Percentiles rank a stretch among this genome's conserved stretches.
phyloP scores from a whole-genome alignment of 1,140 invertebrate genomes.

The Agraylea sexmaculata region DNA sequence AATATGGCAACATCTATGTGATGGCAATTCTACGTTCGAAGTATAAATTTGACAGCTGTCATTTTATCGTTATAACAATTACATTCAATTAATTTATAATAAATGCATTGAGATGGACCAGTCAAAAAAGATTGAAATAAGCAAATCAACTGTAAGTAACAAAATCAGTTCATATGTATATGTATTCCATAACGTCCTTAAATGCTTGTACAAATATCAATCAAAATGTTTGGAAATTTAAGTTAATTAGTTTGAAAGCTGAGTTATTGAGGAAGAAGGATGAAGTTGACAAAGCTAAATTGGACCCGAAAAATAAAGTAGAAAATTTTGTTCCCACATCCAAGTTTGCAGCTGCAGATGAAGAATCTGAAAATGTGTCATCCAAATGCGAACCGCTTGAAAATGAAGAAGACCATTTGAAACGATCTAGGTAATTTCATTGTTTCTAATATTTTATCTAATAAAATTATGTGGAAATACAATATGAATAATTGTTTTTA shows the following conservation, averaged over 20 bases:
- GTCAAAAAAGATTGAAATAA: slow-evolving; percentile 34
- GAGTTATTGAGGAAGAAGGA: slow-evolving; percentile 66
- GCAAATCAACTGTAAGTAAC: slow-evolving; percentile 34
- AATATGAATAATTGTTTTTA: no score
- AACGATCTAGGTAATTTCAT: slow-evolving; percentile 44
- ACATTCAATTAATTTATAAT: no score
- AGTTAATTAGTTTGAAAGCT: slow-evolving; percentile 58
- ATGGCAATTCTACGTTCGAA: no score
- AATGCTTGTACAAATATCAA: no score
- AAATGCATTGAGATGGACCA: no score
- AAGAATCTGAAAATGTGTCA: slow-evolving; percentile 22
- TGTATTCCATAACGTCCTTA: background rate
- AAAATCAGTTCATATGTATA: background rate
- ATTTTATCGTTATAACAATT: no score
- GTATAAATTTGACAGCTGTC: no score
- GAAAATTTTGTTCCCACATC: slow-evolving; percentile 28
- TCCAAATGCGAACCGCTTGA: no score
- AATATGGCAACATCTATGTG: no score
- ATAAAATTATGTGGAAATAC: no score
- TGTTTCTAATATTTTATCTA: slow-evolving; percentile 1
- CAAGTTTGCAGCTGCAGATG: slow-evolving; percentile 19
- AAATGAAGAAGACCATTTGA: no score
- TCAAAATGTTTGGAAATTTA: slow-evolving; percentile 26
- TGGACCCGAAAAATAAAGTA: slow-evolving; percentile 32
- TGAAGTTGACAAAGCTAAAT: slow-evolving; percentile 55